Conservation (phyloP, 1,140 invertebrate species). For the Drosophila erecta region DNA sequence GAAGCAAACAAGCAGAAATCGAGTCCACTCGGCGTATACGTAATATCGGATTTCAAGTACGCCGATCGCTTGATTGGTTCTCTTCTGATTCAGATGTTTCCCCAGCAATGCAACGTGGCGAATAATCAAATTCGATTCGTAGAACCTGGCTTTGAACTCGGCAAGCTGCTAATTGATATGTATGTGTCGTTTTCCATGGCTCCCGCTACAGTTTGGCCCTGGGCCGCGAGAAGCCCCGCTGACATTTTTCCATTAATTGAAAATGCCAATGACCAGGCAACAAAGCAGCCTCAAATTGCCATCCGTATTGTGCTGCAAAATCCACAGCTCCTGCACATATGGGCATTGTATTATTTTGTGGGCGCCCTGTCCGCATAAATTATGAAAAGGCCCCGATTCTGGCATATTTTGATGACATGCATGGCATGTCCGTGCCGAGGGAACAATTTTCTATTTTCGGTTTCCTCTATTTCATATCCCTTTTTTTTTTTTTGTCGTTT, state of each 20-base stretch:
- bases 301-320: conserved; percentile 6
- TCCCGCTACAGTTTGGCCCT: conserved; percentile 13
- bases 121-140: conserved; percentile 34
- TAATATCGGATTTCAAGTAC: conserved; percentile 43
- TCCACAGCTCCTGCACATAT: background rate
- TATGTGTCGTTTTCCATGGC: conserved; percentile 38
- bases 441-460: conserved; percentile 25
- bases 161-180: conserved; percentile 48
- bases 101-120: conserved; percentile 8
- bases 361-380: conserved; percentile 31
- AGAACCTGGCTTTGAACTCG: background rate
- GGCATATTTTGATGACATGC: conserved; percentile 33
- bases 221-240: conserved; percentile 3
- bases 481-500: background rate
- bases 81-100: conserved; percentile 1
- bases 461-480: conserved; percentile 9
- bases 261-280: conserved; percentile 50
- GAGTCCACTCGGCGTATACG: conserved; percentile 36
- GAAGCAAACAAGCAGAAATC: conserved; percentile 44
- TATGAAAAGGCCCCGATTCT: conserved; percentile 24
- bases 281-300: conserved; percentile 39
- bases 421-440: conserved; percentile 17
- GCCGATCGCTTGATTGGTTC: conserved; percentile 32
- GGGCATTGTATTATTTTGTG: conserved; percentile 33
- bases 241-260: conserved; percentile 60